Evolutionary conservation across 2,113 vertebrate species (phyloP), one percentile per base, ranked within the genome.

Genomic region (Rhinolophus ferrumequinum): DNA sequence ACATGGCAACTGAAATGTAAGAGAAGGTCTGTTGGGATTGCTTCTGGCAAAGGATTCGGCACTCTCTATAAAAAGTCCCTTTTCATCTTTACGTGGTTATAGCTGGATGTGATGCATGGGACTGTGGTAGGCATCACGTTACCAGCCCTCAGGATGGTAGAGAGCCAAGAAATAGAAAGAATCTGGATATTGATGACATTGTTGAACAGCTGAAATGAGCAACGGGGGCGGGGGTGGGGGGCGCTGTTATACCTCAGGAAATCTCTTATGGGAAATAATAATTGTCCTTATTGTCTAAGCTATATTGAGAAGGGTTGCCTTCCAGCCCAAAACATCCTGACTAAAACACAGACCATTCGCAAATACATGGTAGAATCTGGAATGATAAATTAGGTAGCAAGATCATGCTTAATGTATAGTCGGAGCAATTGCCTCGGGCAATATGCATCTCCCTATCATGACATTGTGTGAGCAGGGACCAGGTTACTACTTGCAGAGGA

Each of bases 381-480:
- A 85, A 33, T 26, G n/a, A 52, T 30, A 80, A 64, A 26, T 2
- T 30, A 64, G 26, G 15, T 56, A 8, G 38, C 41, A 69, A 70
- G 35, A 6, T 26, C 16, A 64, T 9, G 21, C 6, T 33, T 47
- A 47, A 9, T 18, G 2, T 41, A 1, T 1, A 38, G 0, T 3
- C 18, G 5, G 30, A 38, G 6, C 38, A 21, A 8, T 85, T 28
- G 24, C 60, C 9, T 73, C 69, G 38, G 58, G 4, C 13, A 35
- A 5, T 6, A 15, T 1, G 12, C 12, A 21, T 67, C 26, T 89
- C 28, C 1, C 16, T 67, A 22, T 56, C 24, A 28, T 28, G 10
- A 6, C 22, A 66, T 8, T 56, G 38, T 19, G 47, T 7, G 18
- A 75, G 15, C 13, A 83, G 47, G 14, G 22, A 2, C 33, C 5